Evolutionary conservation across 2,888 invertebrate genomes (phyloP).

Genomic region (Clivina fossor): DNA sequence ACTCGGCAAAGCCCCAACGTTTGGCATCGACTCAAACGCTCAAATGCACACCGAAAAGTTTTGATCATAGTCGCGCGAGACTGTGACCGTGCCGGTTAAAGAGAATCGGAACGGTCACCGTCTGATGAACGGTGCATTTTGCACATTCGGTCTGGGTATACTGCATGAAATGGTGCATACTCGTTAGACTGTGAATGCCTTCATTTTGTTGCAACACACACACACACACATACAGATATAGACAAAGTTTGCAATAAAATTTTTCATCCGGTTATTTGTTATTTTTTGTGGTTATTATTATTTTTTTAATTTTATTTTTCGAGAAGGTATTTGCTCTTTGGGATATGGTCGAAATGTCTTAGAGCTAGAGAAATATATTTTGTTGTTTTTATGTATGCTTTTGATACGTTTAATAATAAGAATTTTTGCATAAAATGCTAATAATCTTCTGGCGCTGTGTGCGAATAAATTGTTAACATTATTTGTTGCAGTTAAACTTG

Average conservation of each 20-base stretch:
- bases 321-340: too few species aligned
- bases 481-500: too few species aligned
- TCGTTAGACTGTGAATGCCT: constrained; percentile 34
- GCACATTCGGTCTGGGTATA: constrained; percentile 31
- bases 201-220: constrained; percentile 33
- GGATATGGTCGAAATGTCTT: too few species aligned
- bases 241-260: constrained; percentile 32
- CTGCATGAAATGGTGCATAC: constrained; percentile 27
- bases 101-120: neutral
- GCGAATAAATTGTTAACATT: too few species aligned
- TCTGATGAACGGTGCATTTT: constrained; percentile 9
- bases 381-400: too few species aligned
- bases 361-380: too few species aligned
- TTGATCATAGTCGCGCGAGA: constrained; percentile 21
- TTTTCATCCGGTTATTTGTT: constrained; percentile 31
- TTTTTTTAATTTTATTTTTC: constrained; percentile 22
- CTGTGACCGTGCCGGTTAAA: constrained; percentile 3
- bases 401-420: too few species aligned
- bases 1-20: constrained; percentile 1
- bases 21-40: constrained; percentile 11
- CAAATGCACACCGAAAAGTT: constrained; percentile 25
- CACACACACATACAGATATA: too few species aligned
- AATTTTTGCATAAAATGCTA: too few species aligned
- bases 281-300: constrained; percentile 21
- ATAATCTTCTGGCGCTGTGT: too few species aligned